Evolutionary conservation across 1,140 invertebrate species (phyloP).

Genomic region (Aphidius gifuensis): DNA sequence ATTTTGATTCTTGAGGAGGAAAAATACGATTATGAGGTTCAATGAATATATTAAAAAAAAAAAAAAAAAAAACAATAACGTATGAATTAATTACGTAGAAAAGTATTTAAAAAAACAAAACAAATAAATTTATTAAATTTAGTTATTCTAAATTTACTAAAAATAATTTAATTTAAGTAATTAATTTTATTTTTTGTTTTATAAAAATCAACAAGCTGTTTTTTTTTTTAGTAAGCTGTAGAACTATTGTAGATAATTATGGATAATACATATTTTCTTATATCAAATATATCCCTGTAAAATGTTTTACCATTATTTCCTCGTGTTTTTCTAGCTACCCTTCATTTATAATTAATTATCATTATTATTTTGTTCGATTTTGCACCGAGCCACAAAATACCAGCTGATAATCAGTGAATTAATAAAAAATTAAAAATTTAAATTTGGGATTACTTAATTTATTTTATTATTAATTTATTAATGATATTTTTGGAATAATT

Average conservation of each 20-base stretch:
- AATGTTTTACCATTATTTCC: no score
- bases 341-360: conserved; percentile 1
- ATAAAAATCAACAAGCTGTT: no score
- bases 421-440: conserved; percentile 11
- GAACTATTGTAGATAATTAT: no score
- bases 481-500: no score
- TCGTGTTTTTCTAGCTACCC: background rate
- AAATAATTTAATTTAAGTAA: no score
- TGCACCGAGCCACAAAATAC: conserved; percentile 48
- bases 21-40: conserved; percentile 92
- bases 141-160: no score
- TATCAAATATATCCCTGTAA: no score
- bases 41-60: conserved; percentile 24
- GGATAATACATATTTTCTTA: no score
- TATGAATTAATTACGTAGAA: background rate
- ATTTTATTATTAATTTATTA: background rate
- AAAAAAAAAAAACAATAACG: background rate
- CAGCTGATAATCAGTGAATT: conserved; percentile 24
- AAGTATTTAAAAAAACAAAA: background rate
- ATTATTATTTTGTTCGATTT: conserved; percentile 38
- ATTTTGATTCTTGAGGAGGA: conserved; percentile 84
- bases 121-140: background rate
- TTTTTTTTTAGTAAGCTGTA: no score
- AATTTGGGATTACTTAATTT: background rate
- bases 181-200: no score